Percentiles rank a stretch among this genome's conserved stretches.
Evolutionary conservation across 2,797 vertebrate genomes (phyloP).

Genomic region (Pangasius mekongensis): DNA sequence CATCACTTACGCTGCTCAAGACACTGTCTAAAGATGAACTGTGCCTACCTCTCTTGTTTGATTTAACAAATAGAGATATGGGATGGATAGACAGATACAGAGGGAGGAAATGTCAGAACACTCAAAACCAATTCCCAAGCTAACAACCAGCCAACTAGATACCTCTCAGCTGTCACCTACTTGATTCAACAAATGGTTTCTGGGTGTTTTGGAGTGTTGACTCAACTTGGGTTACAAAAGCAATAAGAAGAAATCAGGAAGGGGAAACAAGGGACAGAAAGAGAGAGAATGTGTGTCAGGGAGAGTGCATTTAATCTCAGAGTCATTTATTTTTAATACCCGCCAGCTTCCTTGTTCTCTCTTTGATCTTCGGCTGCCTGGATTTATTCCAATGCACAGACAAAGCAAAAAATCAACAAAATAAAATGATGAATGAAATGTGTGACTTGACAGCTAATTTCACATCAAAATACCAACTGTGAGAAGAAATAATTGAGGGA

Average conservation of each 20-base stretch:
- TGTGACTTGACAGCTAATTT: conserved; percentile 71
- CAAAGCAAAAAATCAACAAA: conserved; percentile 59
- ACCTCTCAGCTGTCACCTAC: conserved; percentile 28
- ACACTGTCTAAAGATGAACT: conserved; percentile 17
- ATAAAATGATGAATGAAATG: conserved; percentile 60
- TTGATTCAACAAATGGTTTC: conserved; percentile 45
- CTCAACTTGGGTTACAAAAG: conserved; percentile 44
- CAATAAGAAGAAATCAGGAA: conserved; percentile 39
- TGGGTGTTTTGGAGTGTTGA: conserved; percentile 38
- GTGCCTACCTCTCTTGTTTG: conserved; percentile 23
- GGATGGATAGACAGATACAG: conserved; percentile 12
- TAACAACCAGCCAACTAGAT: conserved; percentile 46
- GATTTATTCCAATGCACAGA: conserved; percentile 69
- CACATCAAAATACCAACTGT: conserved; percentile 66
- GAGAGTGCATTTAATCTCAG: conserved; percentile 57
- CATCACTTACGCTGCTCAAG: neutral
- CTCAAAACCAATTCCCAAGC: conserved; percentile 50
- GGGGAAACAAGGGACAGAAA: conserved; percentile 1
- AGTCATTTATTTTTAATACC: conserved; percentile 79
- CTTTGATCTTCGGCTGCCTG: conserved; percentile 74
- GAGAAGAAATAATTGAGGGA: neutral
- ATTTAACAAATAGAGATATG: conserved; percentile 30
- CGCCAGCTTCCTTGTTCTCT: conserved; percentile 72
- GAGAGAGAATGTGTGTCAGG: conserved; percentile 53
- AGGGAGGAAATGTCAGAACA: conserved; percentile 32